A percentile compares a stretch with the other conserved stretches of the same genome.
These are phyloP conservation scores for Atlantisia rogersi DNA, from an alignment of 2,113 vertebrate species.

Conservation along the genomic window DNA sequence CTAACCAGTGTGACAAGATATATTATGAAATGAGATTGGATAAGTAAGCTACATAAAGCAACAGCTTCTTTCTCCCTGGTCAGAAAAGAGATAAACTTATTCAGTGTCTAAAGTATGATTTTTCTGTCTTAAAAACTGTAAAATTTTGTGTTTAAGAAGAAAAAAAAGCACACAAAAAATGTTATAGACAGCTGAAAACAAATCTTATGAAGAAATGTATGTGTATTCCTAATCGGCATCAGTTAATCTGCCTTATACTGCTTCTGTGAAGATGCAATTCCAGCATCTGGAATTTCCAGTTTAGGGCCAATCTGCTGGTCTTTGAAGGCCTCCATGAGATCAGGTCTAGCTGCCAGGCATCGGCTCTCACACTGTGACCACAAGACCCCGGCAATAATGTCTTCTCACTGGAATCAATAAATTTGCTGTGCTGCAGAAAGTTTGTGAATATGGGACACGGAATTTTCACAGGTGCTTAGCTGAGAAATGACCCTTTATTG, in stretches of 20 bases:
- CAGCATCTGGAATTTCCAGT: not conserved
- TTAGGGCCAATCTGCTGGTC: not conserved
- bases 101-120: not conserved
- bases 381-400: not conserved
- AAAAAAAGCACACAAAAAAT: not conserved
- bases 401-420: not conserved
- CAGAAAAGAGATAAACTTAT: not conserved
- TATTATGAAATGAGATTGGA: not conserved
- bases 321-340: not conserved
- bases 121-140: not conserved
- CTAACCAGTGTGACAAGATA: not conserved
- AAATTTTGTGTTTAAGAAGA: not conserved
- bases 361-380: not conserved
- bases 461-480: conserved; percentile 17
- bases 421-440: conserved; percentile 67
- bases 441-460: conserved; percentile 80
- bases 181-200: not conserved
- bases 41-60: not conserved
- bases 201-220: not conserved
- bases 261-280: not conserved
- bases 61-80: not conserved
- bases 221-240: not conserved
- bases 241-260: not conserved
- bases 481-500: conserved; percentile 17
- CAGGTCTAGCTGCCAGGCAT: not conserved